Conservation (phyloP, 2,888 invertebrate genomes). For the Eustalomyia histrio region DNA sequence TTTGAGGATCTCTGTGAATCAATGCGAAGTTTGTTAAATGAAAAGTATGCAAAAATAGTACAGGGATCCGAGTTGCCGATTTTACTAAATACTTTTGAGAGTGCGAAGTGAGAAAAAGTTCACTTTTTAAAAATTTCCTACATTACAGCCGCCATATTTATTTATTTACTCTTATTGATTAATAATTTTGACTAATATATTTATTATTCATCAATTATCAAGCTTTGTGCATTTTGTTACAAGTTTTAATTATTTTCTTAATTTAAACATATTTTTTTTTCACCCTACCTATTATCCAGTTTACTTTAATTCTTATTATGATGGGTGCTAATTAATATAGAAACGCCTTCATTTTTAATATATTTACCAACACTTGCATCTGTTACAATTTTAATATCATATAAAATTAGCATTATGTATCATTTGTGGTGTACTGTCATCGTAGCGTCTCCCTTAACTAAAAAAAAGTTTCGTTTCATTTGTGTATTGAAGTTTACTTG, state of each 20-base stretch:
- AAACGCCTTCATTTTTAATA: constrained; percentile 44
- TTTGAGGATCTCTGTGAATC: too few species aligned
- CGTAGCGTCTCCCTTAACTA: not conserved
- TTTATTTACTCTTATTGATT: too few species aligned
- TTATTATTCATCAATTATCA: too few species aligned
- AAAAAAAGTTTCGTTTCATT: not conserved
- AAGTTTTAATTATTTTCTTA: not conserved
- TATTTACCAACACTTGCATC: constrained; percentile 58
- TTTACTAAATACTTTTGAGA: too few species aligned
- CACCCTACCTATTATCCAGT: constrained; percentile 5
- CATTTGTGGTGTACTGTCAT: not conserved
- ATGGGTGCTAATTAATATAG: constrained; percentile 52
- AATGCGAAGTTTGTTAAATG: too few species aligned
- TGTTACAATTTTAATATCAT: constrained; percentile 53
- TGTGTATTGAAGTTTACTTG: not conserved
- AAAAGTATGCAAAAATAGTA: too few species aligned
- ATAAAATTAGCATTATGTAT: not conserved
- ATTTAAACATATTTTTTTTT: not conserved
- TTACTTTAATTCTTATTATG: constrained; percentile 34
- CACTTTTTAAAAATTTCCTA: too few species aligned
- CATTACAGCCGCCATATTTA: too few species aligned
- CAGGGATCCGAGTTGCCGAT: too few species aligned
- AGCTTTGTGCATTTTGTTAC: not conserved
- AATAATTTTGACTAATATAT: too few species aligned
- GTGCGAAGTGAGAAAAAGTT: too few species aligned